Percentiles rank a stretch among this genome's conserved stretches.
phyloP scores from a whole-genome alignment of 2,113 vertebrate species.

The Leucoraja erinaceus region DNA sequence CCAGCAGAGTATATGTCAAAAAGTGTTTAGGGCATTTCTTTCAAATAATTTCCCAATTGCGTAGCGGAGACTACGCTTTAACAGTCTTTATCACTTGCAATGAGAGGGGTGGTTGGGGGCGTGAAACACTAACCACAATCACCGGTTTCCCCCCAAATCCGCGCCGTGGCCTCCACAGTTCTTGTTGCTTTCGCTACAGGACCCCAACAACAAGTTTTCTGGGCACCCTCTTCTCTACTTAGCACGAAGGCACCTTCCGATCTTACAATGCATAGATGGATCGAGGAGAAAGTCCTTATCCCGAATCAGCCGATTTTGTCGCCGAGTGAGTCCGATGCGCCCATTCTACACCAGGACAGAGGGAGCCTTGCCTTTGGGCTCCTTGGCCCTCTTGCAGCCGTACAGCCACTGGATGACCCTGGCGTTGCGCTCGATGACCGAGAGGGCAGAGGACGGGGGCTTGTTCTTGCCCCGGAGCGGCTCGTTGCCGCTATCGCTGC shows the following conservation, averaged over 20 bases:
- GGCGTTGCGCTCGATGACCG: slow-evolving; percentile 89
- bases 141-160: neutral
- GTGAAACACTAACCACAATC: neutral
- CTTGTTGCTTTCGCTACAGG: neutral
- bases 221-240: neutral
- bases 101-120: neutral
- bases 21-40: neutral
- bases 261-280: no score
- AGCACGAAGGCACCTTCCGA: neutral
- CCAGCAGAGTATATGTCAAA: neutral
- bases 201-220: neutral
- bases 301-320: no score
- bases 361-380: slow-evolving; percentile 54
- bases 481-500: slow-evolving; percentile 50
- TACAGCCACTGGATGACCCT: slow-evolving; percentile 96
- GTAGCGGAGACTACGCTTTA: no score
- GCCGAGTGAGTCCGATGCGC: no score
- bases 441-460: slow-evolving; percentile 62
- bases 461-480: slow-evolving; percentile 64
- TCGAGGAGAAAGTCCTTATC: no score
- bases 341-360: slow-evolving; percentile 60
- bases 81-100: neutral
- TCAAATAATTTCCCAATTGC: no score
- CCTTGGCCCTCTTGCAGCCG: slow-evolving; percentile 77
- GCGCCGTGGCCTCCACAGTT: neutral